These are phyloP conservation scores for Cynopterus sphinx DNA, from an alignment of 2,797 vertebrate genomes.

Conservation along the genomic window DNA sequence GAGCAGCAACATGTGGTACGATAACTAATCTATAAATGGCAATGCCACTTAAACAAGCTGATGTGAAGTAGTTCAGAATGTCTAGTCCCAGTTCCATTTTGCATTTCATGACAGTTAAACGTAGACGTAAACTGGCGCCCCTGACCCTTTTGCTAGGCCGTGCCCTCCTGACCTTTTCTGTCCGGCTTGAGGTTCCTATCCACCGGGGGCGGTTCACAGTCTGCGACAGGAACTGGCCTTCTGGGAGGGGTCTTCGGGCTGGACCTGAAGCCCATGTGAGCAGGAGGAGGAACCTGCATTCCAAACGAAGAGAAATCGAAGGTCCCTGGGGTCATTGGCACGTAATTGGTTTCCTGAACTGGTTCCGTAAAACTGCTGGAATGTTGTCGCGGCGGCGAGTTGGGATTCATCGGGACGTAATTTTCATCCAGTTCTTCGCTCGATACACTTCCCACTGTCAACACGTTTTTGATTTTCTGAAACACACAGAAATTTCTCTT, in stretches of 20 bases:
- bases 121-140: rapidly evolving
- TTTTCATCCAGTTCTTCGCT: constrained; percentile 98
- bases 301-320: constrained; percentile 98
- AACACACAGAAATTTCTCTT: constrained; percentile 84
- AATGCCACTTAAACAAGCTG: not conserved
- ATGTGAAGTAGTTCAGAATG: not conserved
- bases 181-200: constrained; percentile 99
- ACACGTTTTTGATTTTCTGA: constrained; percentile 97
- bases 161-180: constrained; percentile 94
- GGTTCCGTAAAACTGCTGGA: constrained; percentile 94
- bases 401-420: constrained; percentile 99
- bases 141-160: no score
- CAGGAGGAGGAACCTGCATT: constrained; percentile 98
- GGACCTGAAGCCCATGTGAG: constrained; percentile 98
- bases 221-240: constrained; percentile 90
- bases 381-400: constrained; percentile 95
- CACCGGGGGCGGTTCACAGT: constrained; percentile 97
- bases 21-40: not conserved
- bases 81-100: not conserved
- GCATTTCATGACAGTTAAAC: not conserved
- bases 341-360: constrained; percentile 96
- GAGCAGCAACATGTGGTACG: not conserved
- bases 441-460: constrained; percentile 93
- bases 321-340: constrained; percentile 97
- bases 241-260: constrained; percentile 98